Conservation (phyloP, 2,113 vertebrate species). For the Nothobranchius furzeri region DNA sequence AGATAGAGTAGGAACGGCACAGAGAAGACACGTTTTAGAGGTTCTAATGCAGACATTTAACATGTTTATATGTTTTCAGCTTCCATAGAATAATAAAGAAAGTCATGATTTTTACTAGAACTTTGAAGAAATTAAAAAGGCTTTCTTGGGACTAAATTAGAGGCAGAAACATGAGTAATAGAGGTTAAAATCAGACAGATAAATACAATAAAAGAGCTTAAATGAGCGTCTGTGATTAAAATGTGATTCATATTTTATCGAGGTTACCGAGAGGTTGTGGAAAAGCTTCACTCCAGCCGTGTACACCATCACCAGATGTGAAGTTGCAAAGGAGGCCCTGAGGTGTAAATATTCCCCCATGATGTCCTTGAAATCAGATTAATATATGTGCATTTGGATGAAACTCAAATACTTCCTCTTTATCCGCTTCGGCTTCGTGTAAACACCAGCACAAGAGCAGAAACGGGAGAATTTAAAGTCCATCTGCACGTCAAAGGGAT, state of each 20-base stretch:
- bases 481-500: background rate
- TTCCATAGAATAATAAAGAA: background rate
- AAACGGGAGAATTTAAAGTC: background rate
- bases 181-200: background rate
- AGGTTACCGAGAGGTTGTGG: slow-evolving; percentile 23
- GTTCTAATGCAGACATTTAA: no score
- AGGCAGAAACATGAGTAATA: background rate
- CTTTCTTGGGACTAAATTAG: background rate
- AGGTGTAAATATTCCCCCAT: slow-evolving; percentile 17
- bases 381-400: slow-evolving; percentile 19
- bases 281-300: slow-evolving; percentile 13
- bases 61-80: no score
- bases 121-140: background rate
- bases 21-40: background rate
- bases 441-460: background rate
- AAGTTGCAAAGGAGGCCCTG: slow-evolving; percentile 8
- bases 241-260: slow-evolving; percentile 4
- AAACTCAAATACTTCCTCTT: slow-evolving; percentile 3
- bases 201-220: background rate
- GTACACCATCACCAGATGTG: slow-evolving; percentile 1
- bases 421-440: background rate
- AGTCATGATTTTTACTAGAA: background rate
- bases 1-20: background rate
- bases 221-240: slow-evolving; percentile 15
- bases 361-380: slow-evolving; percentile 21